Evolutionary conservation across 2,113 vertebrate species (phyloP).

Genomic region (Oryzias curvinotus): DNA sequence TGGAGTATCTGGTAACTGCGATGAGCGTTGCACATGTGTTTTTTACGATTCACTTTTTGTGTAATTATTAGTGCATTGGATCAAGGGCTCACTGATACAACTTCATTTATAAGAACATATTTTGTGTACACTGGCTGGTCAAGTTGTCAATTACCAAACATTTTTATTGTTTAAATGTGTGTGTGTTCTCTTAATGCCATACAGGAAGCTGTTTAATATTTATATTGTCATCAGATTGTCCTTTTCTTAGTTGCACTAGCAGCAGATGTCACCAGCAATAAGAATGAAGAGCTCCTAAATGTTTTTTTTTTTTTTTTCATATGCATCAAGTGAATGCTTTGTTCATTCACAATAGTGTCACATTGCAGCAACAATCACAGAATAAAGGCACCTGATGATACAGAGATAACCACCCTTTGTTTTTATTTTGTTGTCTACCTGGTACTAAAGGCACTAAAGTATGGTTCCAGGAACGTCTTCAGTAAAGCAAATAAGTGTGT

Average conservation of each 20-base stretch:
- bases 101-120: conserved; percentile 55
- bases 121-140: conserved; percentile 71
- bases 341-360: conserved; percentile 38
- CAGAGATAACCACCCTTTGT: not conserved
- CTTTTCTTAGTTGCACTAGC: conserved; percentile 1
- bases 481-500: not conserved
- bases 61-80: conserved; percentile 37
- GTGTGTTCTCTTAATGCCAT: conserved; percentile 55
- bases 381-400: conserved; percentile 59
- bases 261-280: conserved; percentile 14
- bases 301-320: conserved; percentile 6
- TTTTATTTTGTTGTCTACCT: not conserved
- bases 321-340: conserved; percentile 29
- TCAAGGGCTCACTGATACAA: conserved; percentile 40
- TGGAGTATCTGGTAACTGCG: conserved; percentile 13
- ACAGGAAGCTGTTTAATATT: conserved; percentile 3
- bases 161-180: conserved; percentile 47
- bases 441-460: not conserved
- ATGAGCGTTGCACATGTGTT: conserved; percentile 10
- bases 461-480: not conserved
- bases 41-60: conserved; percentile 17
- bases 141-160: conserved; percentile 72
- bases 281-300: not conserved
- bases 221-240: no score
- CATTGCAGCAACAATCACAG: conserved; percentile 36